These are phyloP conservation scores for Dryoscopus gambensis DNA, from an alignment of 2,113 vertebrate species.

Conservation along the genomic window DNA sequence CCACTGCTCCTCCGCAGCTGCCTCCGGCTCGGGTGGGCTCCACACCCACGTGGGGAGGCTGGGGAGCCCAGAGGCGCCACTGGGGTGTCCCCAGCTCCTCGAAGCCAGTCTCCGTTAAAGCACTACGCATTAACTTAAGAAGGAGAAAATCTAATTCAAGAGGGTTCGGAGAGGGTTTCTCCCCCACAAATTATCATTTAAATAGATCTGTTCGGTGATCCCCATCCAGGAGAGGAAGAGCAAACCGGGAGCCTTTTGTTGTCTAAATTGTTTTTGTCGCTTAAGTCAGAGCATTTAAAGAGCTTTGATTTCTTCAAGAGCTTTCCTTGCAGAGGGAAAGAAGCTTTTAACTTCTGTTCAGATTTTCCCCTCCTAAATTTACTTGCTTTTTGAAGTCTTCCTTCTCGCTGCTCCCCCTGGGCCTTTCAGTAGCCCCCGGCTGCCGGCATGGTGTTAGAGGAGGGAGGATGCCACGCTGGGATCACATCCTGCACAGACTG, in stretches of 20 bases:
- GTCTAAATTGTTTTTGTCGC: conserved; percentile 57
- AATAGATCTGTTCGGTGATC: conserved; percentile 41
- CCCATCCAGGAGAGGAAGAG: background rate
- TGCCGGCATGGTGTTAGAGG: rapidly evolving
- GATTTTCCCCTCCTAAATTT: background rate
- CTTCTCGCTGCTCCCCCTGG: background rate
- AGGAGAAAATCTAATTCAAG: conserved; percentile 32
- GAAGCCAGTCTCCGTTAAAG: background rate
- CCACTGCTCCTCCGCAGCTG: background rate
- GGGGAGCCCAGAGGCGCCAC: background rate
- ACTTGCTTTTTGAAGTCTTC: background rate
- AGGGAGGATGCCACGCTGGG: background rate
- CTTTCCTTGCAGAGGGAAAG: background rate
- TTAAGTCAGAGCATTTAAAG: conserved; percentile 29
- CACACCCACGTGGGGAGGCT: rapidly evolving
- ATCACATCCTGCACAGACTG: background rate
- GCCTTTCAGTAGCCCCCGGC: background rate
- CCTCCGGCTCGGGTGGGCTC: background rate
- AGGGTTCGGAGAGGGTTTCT: background rate
- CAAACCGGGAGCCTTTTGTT: conserved; percentile 29
- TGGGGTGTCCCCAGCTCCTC: background rate
- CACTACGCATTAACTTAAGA: background rate
- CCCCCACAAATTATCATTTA: conserved; percentile 47
- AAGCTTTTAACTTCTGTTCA: conserved; percentile 25
- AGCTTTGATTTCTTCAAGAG: conserved; percentile 51